phyloP scores from a whole-genome alignment of 2,113 vertebrate genomes.

The Aspidoscelis tigris region DNA sequence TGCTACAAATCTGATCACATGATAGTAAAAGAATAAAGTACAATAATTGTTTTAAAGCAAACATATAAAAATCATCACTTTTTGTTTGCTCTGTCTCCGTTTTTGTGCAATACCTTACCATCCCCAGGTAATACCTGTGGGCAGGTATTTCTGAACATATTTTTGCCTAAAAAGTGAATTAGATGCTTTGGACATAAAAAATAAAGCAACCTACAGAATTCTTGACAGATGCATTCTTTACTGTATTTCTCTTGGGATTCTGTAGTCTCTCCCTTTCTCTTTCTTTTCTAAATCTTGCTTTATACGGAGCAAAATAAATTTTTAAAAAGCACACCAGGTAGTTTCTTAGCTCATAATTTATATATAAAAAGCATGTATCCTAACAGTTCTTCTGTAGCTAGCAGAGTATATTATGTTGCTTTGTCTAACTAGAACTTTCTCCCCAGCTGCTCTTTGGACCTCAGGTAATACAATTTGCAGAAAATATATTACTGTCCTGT shows the following conservation, averaged over 20 bases:
- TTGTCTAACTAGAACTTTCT: constrained; percentile 4
- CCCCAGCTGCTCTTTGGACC: background rate
- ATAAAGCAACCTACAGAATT: background rate
- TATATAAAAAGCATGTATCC: background rate
- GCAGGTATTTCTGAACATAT: background rate
- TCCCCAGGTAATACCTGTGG: background rate
- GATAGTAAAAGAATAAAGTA: no score
- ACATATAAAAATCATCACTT: no score
- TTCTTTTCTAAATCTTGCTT: background rate
- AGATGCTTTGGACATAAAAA: background rate
- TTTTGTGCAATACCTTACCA: background rate
- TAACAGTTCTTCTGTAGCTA: background rate
- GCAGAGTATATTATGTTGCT: constrained; percentile 1
- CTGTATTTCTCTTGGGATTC: background rate
- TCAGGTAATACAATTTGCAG: background rate
- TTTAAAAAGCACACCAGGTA: background rate
- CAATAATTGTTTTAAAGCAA: no score
- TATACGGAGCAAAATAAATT: background rate
- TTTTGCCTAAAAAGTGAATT: background rate
- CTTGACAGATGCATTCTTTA: background rate
- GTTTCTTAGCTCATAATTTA: background rate
- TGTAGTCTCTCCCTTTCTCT: background rate
- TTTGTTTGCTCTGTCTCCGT: background rate
- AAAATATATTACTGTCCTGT: background rate
- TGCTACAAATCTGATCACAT: no score